Evolutionary conservation across 2,888 invertebrate genomes (phyloP).

Genomic region (Octonoba sinensis): DNA sequence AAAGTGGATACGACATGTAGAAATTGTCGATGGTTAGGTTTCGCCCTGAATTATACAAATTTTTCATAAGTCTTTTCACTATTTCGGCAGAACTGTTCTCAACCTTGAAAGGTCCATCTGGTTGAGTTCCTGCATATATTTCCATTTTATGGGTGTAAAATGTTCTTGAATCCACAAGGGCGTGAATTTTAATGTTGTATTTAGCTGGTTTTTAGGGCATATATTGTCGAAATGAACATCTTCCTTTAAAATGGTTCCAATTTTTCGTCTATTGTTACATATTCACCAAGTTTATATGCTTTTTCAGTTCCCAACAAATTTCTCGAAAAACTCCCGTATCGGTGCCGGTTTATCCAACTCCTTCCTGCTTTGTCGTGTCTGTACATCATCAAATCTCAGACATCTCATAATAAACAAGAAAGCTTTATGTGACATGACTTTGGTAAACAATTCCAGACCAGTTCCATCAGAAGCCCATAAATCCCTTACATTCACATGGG

Average conservation of each 20-base stretch:
- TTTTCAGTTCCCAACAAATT: too few relatives aligned
- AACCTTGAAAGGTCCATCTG: not conserved
- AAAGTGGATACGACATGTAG: not conserved
- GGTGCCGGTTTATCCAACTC: not conserved
- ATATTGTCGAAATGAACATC: too few relatives aligned
- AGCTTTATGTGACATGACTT: not conserved
- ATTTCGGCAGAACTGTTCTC: not conserved
- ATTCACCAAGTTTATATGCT: too few relatives aligned
- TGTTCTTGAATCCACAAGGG: too few relatives aligned
- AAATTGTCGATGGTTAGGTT: not conserved
- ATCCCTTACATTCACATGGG: too few relatives aligned
- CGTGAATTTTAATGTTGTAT: too few relatives aligned
- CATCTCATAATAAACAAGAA: not conserved
- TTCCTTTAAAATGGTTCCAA: too few relatives aligned
- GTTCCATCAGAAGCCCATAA: not conserved
- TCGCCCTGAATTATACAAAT: not conserved
- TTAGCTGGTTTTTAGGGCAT: too few relatives aligned
- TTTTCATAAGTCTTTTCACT: not conserved
- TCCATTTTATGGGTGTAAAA: too few relatives aligned
- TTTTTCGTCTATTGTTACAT: too few relatives aligned
- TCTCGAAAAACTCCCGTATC: too few relatives aligned
- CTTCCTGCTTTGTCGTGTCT: not conserved
- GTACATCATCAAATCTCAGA: not conserved
- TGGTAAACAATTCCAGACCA: not conserved
- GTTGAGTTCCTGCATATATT: not conserved